Base-by-base conservation (phyloP, 2,888 invertebrate species). In the Julus scandinavius region DNA sequence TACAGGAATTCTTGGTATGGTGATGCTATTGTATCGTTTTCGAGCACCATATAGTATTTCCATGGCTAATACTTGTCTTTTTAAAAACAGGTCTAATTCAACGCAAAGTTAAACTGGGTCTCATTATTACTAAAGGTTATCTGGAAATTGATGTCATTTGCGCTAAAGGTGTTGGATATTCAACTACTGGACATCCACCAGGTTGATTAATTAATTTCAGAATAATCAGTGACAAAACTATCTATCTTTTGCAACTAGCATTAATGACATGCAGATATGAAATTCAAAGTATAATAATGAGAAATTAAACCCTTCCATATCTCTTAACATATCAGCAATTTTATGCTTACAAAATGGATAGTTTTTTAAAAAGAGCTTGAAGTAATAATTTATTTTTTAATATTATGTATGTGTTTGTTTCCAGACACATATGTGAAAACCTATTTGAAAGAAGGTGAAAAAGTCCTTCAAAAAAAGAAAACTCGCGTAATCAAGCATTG, bases 391-490 rank as follows among this genome's bases (percentile, higher is more conserved):
- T 15, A 49, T 9, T n/a, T 88, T 88, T 17, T 7, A 17, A 45
- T 87, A 45, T 9, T 41, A 15, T 40, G 41, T 11, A 15, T 54
- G 7, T 49, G n/a, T 88, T 87, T 58, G 86, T n/a, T n/a, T n/a
- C n/a, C 95, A 92, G 98, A 98, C 92, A 98, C 97, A 38, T 98
- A 98, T 93, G 97, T 98, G 88, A 98, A 98, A 93, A 98, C 97
- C 90, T 98, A 97, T 92, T 94, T 98, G 89, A 95, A 97, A 89
- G 97, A 97, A 91, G 96, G 96, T 41, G 97, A 97, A 90, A 95
- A 96, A 90, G 95, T 97, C 95, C 93, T 97, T 89, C 97, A 97
- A 92, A 98, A 98, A 93, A 96, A 97, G 91, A 98, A 98, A 93
- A 98, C 98, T 1, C 94, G 96, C 85, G 96, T 97, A 49, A 94